A percentile compares a stretch with the other conserved stretches of the same genome.
phyloP scores from a whole-genome alignment of 1,140 invertebrate genomes.

The Drosophila lini region DNA sequence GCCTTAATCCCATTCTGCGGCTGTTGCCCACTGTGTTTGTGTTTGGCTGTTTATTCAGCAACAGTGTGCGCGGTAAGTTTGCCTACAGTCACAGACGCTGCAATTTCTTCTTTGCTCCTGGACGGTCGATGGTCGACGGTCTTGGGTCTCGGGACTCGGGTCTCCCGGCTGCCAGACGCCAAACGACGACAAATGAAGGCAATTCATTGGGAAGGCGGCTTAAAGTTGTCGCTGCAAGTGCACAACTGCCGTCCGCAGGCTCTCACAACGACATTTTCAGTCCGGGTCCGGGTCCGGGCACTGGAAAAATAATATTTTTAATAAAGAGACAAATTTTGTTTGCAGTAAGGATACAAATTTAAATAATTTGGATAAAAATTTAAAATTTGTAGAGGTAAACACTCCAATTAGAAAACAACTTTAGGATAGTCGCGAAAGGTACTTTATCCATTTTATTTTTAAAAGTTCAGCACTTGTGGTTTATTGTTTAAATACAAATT shows the following conservation, averaged over 20 bases:
- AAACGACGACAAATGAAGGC: conserved; percentile 70
- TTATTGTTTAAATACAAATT: no score
- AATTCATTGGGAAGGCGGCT: conserved; percentile 73
- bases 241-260: conserved; percentile 51
- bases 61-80: conserved; percentile 68
- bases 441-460: no score
- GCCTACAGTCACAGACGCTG: conserved; percentile 27
- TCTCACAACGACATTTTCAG: conserved; percentile 2
- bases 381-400: not conserved
- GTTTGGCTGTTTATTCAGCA: conserved; percentile 66
- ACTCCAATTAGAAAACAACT: not conserved
- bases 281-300: not conserved
- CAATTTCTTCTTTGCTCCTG: conserved; percentile 12
- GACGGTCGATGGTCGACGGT: not conserved
- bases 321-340: not conserved
- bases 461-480: no score
- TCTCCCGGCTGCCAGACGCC: conserved; percentile 41
- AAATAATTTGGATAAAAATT: not conserved
- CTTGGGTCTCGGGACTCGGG: not conserved
- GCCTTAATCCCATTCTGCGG: conserved; percentile 22
- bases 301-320: not conserved
- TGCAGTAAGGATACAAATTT: not conserved
- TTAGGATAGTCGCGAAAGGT: no score
- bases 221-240: conserved; percentile 66
- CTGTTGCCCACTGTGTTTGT: conserved; percentile 35